phyloP scores from a whole-genome alignment of 2,888 invertebrate species.

The Agrotis ipsilon region DNA sequence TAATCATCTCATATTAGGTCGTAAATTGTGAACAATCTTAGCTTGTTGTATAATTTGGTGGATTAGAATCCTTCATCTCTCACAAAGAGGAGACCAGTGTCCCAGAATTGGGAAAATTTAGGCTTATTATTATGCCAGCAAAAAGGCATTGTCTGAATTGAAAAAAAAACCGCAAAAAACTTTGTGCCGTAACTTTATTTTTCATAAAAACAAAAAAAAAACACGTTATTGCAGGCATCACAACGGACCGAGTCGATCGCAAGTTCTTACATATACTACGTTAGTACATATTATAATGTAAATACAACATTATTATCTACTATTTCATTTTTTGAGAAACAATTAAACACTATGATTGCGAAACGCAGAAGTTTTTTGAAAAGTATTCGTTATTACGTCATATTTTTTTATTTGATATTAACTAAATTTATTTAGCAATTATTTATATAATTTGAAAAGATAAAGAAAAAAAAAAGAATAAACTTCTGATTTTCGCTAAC shows the following conservation, averaged over 20 bases:
- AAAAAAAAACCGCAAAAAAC: constrained; percentile 55
- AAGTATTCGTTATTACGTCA: constrained; percentile 3
- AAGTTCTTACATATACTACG: constrained; percentile 59
- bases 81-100: too few species aligned
- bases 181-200: constrained; percentile 87
- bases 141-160: too few species aligned
- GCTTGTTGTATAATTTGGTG: too few species aligned
- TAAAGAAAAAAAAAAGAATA: not conserved
- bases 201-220: constrained; percentile 83
- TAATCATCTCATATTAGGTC: not conserved
- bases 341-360: constrained; percentile 23
- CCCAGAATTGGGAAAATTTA: too few species aligned
- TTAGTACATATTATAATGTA: constrained; percentile 58
- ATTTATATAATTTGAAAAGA: not conserved
- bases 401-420: constrained; percentile 4
- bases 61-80: not conserved
- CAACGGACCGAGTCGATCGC: constrained; percentile 67
- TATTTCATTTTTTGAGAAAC: constrained; percentile 47
- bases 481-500: constrained; percentile 43
- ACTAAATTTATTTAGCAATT: not conserved
- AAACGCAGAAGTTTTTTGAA: constrained; percentile 38
- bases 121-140: too few species aligned
- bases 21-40: not conserved
- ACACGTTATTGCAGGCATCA: constrained; percentile 81
- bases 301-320: constrained; percentile 47